Evolutionary conservation across 2,888 invertebrate species (phyloP).

Genomic region (Synergus laeviventris): DNA sequence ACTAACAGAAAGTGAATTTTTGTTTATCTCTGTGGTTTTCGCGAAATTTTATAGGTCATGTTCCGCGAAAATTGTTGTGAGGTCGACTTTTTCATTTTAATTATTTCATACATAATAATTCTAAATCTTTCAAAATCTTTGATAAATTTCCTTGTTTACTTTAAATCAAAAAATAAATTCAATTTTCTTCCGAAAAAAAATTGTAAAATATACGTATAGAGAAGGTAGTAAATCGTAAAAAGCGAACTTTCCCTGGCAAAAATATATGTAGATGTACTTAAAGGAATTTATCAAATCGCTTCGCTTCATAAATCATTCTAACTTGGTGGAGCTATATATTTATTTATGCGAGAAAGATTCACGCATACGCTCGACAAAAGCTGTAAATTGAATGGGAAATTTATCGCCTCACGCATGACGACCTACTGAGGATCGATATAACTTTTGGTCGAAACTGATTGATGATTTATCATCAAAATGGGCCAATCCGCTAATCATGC

Average conservation of each 20-base stretch:
- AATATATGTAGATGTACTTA: slow-evolving; percentile 19
- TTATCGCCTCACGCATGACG: slow-evolving; percentile 11
- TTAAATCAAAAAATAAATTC: background rate
- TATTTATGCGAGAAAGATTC: slow-evolving; percentile 33
- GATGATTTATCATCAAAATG: background rate
- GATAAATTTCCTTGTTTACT: background rate
- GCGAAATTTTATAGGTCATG: background rate
- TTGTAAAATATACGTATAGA: background rate
- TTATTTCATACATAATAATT: too few species aligned
- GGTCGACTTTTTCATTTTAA: too few species aligned
- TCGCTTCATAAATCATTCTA: slow-evolving; percentile 36
- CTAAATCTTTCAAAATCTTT: too few species aligned
- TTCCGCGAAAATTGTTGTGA: background rate
- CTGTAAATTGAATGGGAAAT: slow-evolving; percentile 28
- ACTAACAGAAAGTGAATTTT: too few species aligned
- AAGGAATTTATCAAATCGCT: slow-evolving; percentile 37
- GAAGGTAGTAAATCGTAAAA: background rate
- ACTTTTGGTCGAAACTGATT: slow-evolving; percentile 26
- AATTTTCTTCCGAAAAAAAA: background rate
- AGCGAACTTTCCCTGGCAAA: background rate
- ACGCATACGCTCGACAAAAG: slow-evolving; percentile 30
- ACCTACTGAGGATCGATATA: background rate
- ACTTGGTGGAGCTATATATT: slow-evolving; percentile 16
- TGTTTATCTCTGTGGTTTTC: too few species aligned
- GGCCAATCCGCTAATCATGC: background rate